Conservation (phyloP, 2,888 invertebrate genomes). For the Octonoba sinensis region DNA sequence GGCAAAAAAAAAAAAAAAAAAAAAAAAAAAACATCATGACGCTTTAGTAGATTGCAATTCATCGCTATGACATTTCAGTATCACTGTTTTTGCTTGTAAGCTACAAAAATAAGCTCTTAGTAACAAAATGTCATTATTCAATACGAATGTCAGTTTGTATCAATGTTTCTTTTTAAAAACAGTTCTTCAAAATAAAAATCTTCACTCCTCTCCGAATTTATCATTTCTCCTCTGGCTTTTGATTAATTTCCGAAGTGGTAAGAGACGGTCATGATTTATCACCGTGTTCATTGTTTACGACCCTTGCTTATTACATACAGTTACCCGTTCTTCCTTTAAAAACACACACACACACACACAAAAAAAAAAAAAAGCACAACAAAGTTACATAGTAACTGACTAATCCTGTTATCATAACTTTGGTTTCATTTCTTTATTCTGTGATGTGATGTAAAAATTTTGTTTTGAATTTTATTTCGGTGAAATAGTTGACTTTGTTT, state of each 20-base stretch:
- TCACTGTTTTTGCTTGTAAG: conserved; percentile 30
- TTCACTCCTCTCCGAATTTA: conserved; percentile 23
- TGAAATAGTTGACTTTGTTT: too few relatives aligned
- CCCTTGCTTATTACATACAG: conserved; percentile 11
- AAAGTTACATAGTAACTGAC: background rate
- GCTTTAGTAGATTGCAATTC: conserved; percentile 20
- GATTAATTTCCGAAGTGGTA: conserved; percentile 49
- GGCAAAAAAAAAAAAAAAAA: too few relatives aligned
- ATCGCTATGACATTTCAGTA: conserved; percentile 12
- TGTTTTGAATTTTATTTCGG: too few relatives aligned
- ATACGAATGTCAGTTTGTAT: conserved; percentile 38
- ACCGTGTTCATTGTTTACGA: conserved; percentile 31
- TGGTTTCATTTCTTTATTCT: too few relatives aligned
- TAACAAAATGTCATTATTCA: conserved; percentile 26
- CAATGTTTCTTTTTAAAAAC: conserved; percentile 33
- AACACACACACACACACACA: too few relatives aligned
- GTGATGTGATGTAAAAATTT: too few relatives aligned
- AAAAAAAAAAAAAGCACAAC: too few relatives aligned
- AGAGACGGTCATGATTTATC: conserved; percentile 43
- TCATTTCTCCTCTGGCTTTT: conserved; percentile 27
- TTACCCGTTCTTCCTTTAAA: background rate
- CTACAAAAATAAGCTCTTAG: conserved; percentile 33
- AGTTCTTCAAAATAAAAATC: conserved; percentile 17
- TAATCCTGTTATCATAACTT: too few relatives aligned
- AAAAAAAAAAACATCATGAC: too few relatives aligned